phyloP scores from a whole-genome alignment of 2,888 invertebrate genomes.

The Acleris laterana region DNA sequence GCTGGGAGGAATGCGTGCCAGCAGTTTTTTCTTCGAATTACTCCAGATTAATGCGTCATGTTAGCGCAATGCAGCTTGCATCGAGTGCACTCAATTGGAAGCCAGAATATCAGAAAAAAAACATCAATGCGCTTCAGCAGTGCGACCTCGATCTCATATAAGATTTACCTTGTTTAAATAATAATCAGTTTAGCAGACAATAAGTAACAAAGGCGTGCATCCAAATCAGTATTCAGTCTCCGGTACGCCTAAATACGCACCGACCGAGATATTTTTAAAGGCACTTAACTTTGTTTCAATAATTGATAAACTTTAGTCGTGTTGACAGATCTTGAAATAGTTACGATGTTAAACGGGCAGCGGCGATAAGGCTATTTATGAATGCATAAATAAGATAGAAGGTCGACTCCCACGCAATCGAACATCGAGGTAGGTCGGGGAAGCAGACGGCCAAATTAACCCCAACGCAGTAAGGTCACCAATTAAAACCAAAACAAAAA shows the following conservation, averaged over 20 bases:
- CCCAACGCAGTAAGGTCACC: slow-evolving; percentile 34
- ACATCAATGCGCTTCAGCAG: background rate
- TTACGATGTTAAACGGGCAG: slow-evolving; percentile 51
- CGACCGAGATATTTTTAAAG: background rate
- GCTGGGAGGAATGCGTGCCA: slow-evolving; percentile 20
- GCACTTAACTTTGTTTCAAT: slow-evolving; percentile 11
- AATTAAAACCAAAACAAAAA: slow-evolving; percentile 27
- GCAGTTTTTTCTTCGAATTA: slow-evolving; percentile 24
- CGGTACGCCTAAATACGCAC: too few relatives aligned
- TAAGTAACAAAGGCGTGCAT: too few relatives aligned
- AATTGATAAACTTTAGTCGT: slow-evolving; percentile 29
- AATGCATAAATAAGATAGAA: slow-evolving; percentile 71
- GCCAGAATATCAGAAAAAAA: slow-evolving; percentile 1
- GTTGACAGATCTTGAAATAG: slow-evolving; percentile 52
- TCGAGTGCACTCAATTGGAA: slow-evolving; percentile 21
- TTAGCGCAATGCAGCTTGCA: slow-evolving; percentile 27
- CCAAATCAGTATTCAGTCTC: too few relatives aligned
- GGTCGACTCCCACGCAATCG: slow-evolving; percentile 63
- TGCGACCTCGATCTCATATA: background rate
- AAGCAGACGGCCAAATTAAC: slow-evolving; percentile 44
- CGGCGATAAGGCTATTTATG: slow-evolving; percentile 71
- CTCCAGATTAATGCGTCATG: slow-evolving; percentile 33
- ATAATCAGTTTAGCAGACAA: too few relatives aligned
- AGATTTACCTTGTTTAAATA: background rate
- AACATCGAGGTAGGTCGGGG: slow-evolving; percentile 76